Percentiles rank a stretch among this genome's conserved stretches.
These are phyloP conservation scores for Acrossocheilus fasciatus DNA, from an alignment of 2,797 vertebrate species.

Conservation along the genomic window DNA sequence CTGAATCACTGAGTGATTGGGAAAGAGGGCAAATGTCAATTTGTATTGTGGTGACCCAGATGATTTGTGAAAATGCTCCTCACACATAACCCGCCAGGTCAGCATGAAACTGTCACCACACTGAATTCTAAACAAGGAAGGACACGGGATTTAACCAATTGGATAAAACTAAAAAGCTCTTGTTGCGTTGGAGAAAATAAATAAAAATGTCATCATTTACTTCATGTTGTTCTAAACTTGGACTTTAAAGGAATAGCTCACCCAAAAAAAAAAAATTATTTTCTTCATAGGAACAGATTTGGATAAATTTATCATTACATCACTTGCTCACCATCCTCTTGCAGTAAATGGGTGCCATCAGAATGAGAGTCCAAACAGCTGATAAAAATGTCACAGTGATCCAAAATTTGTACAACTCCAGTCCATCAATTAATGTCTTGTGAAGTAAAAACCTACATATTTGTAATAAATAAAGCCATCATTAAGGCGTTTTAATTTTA, in stretches of 20 bases:
- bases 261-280: not conserved
- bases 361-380: not conserved
- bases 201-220: not conserved
- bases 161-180: not conserved
- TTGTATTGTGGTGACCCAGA: conserved; percentile 30
- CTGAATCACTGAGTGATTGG: conserved; percentile 57
- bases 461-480: no score
- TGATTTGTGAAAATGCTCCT: conserved; percentile 48
- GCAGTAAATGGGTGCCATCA: not conserved
- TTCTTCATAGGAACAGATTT: not conserved
- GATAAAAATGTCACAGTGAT: no score
- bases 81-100: not conserved
- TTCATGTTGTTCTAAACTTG: not conserved
- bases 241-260: not conserved
- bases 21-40: conserved; percentile 46
- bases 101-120: not conserved
- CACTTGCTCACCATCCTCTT: not conserved
- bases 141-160: not conserved
- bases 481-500: not conserved
- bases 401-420: not conserved
- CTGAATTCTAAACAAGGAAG: not conserved
- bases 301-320: not conserved
- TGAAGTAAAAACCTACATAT: not conserved
- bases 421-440: not conserved
- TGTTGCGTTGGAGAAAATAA: not conserved